Percentiles rank a stretch among this genome's conserved stretches.
Evolutionary conservation across 2,888 invertebrate species (phyloP).

Genomic region (Yponomeuta plumbellus): DNA sequence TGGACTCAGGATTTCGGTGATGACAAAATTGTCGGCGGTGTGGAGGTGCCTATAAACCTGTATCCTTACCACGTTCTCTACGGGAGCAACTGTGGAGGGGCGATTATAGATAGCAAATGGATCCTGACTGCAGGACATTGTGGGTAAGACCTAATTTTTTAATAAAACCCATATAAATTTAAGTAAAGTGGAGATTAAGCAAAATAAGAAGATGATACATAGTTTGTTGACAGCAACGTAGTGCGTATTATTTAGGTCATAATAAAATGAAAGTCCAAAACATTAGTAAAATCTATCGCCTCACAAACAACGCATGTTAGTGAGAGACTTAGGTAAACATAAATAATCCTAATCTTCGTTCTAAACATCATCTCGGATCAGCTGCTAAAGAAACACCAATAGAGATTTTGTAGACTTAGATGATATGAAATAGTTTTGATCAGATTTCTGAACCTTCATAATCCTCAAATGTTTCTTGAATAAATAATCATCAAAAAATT

Average conservation of each 20-base stretch:
- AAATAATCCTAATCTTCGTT: neutral
- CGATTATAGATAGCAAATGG: slow-evolving; percentile 60
- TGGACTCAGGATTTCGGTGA: slow-evolving; percentile 30
- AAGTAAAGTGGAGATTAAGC: too few relatives aligned
- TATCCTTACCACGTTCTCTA: slow-evolving; percentile 67
- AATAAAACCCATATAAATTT: neutral
- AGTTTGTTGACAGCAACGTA: too few relatives aligned
- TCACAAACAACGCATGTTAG: neutral
- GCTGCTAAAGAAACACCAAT: too few relatives aligned
- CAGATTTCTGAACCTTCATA: too few relatives aligned
- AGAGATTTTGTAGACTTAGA: too few relatives aligned
- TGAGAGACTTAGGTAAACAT: neutral
- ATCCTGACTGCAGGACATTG: slow-evolving; percentile 67
- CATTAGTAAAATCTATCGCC: neutral
- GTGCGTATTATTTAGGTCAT: too few relatives aligned
- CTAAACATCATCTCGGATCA: neutral
- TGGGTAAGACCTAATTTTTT: slow-evolving; percentile 44
- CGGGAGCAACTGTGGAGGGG: slow-evolving; percentile 63
- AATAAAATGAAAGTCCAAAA: too few relatives aligned
- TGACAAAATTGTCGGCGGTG: slow-evolving; percentile 63
- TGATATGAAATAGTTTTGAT: too few relatives aligned
- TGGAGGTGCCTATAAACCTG: slow-evolving; percentile 56
- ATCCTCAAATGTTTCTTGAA: too few relatives aligned
- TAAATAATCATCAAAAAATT: too few relatives aligned
- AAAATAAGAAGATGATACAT: too few relatives aligned